Evolutionary conservation across 2,797 vertebrate genomes (phyloP).

Genomic region (Centroberyx gerrardi): DNA sequence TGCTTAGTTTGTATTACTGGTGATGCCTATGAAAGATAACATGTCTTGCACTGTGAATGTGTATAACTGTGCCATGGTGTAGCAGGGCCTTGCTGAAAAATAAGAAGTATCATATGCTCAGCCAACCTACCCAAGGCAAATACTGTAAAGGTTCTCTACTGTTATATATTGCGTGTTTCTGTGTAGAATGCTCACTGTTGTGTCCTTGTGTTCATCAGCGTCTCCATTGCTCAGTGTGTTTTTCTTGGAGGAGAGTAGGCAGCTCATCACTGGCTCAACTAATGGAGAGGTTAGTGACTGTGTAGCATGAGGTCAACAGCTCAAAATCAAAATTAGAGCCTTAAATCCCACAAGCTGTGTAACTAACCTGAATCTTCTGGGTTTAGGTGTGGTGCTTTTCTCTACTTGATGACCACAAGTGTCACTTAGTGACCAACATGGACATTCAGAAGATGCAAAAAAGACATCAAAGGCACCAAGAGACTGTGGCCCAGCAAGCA

Average conservation of each 20-base stretch:
- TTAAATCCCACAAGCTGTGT: background rate
- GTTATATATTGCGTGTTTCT: background rate
- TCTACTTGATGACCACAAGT: conserved; percentile 82
- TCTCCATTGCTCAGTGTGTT: conserved; percentile 88
- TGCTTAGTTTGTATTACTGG: no score
- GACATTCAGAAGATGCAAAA: conserved; percentile 87
- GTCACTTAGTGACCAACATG: conserved; percentile 83
- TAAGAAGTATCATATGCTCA: background rate
- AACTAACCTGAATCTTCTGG: conserved; percentile 15
- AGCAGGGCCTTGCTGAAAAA: background rate
- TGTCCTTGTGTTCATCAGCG: conserved; percentile 72
- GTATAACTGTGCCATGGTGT: no score
- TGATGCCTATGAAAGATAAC: no score
- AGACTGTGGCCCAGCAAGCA: conserved; percentile 40
- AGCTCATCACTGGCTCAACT: conserved; percentile 87
- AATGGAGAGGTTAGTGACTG: conserved; percentile 88
- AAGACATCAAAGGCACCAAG: conserved; percentile 74
- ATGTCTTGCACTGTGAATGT: no score
- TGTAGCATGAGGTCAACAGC: background rate
- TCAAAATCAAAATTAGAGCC: conserved; percentile 7
- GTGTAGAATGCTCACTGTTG: background rate
- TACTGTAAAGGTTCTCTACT: background rate
- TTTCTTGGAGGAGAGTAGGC: conserved; percentile 81
- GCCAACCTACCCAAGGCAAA: background rate
- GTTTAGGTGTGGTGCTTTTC: conserved; percentile 91